A percentile compares a stretch with the other conserved stretches of the same genome.
phyloP scores from a whole-genome alignment of 2,888 invertebrate genomes.

The Pheosia tremula region DNA sequence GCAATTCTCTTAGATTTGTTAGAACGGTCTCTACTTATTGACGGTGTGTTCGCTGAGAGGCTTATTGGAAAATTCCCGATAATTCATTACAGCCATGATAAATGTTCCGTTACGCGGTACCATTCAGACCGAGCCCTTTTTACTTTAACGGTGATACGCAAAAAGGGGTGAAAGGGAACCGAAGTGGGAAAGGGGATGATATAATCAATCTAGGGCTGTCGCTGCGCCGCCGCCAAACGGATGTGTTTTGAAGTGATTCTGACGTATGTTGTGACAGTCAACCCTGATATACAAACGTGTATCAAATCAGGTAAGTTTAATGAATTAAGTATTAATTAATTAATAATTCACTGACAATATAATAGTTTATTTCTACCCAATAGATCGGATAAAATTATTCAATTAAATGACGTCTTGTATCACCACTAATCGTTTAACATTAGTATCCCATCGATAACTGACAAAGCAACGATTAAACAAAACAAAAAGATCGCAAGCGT shows the following conservation, averaged over 20 bases:
- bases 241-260: constrained; percentile 59
- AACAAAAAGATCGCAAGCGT: background rate
- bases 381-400: background rate
- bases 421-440: background rate
- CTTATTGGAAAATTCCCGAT: constrained; percentile 77
- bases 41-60: constrained; percentile 36
- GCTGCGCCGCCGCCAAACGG: constrained; percentile 44
- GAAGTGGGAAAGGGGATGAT: constrained; percentile 73
- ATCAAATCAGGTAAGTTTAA: background rate
- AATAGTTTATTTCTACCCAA: too few species aligned
- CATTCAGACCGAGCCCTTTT: constrained; percentile 79
- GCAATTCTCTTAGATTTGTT: constrained; percentile 12
- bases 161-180: constrained; percentile 75
- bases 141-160: constrained; percentile 81
- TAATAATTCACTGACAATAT: too few species aligned
- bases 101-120: constrained; percentile 73
- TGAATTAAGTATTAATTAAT: too few species aligned
- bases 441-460: background rate
- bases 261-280: constrained; percentile 44
- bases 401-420: background rate
- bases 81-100: constrained; percentile 82
- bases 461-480: background rate
- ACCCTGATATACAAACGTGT: constrained; percentile 26
- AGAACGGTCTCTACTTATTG: constrained; percentile 20
- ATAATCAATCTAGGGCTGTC: constrained; percentile 79